A percentile compares a stretch with the other conserved stretches of the same genome.
Evolutionary conservation across 2,888 invertebrate genomes (phyloP).

Genomic region (Lasioglossum calceatum): DNA sequence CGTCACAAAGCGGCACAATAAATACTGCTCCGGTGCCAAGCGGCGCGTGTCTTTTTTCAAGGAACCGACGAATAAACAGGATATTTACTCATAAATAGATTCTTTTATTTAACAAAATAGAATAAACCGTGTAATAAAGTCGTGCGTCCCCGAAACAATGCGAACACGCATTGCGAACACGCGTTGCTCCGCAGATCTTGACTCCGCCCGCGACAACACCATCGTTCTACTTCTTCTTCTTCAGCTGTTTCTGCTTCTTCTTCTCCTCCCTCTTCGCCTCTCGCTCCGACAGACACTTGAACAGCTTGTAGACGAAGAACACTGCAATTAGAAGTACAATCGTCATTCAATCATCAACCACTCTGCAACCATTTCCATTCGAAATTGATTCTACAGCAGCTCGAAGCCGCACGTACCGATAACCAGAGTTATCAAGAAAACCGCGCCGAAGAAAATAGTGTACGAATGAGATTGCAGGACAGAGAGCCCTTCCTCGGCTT

Average conservation of each 20-base stretch:
- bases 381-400: neutral
- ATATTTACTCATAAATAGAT: conserved; percentile 70
- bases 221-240: conserved; percentile 89
- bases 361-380: neutral
- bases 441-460: conserved; percentile 51
- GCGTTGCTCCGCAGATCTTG: conserved; percentile 6
- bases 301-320: conserved; percentile 94
- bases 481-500: neutral
- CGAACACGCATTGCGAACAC: neutral
- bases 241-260: conserved; percentile 91
- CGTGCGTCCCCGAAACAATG: conserved; percentile 15
- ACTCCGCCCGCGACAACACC: neutral
- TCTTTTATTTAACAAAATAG: conserved; percentile 75
- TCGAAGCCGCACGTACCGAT: conserved; percentile 55
- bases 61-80: conserved; percentile 13
- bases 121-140: conserved; percentile 50
- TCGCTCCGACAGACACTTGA: conserved; percentile 91
- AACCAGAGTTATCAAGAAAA: conserved; percentile 40
- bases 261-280: conserved; percentile 92
- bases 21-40: conserved; percentile 58
- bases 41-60: neutral
- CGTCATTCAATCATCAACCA: neutral
- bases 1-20: conserved; percentile 63
- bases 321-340: conserved; percentile 86
- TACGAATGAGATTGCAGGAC: conserved; percentile 28